Evolutionary conservation across 2,113 vertebrate genomes (phyloP).

Genomic region (Archilochus colubris): DNA sequence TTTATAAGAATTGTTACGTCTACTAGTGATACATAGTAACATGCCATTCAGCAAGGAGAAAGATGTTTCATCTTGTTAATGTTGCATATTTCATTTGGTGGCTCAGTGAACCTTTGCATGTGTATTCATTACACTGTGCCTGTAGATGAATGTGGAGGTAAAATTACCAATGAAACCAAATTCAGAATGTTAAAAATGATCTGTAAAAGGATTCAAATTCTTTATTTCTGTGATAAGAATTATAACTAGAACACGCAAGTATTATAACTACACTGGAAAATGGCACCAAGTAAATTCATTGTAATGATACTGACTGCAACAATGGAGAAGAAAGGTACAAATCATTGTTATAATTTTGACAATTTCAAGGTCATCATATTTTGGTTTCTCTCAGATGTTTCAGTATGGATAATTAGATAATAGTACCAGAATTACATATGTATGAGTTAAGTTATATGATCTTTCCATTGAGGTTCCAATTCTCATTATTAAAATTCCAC

Average conservation of each 20-base stretch:
- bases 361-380: background rate
- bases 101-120: background rate
- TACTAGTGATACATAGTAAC: background rate
- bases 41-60: background rate
- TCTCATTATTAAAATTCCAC: background rate
- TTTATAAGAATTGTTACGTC: background rate
- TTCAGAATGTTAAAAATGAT: background rate
- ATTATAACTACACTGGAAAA: background rate
- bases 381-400: background rate
- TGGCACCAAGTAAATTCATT: background rate
- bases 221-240: constrained; percentile 10
- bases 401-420: background rate
- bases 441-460: background rate
- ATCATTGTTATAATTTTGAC: background rate
- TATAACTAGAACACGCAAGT: background rate
- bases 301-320: background rate
- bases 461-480: background rate
- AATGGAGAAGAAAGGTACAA: background rate
- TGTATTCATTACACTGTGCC: background rate
- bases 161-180: background rate
- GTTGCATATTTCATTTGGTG: constrained; percentile 8
- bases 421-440: background rate
- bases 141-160: background rate
- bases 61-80: background rate
- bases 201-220: background rate